A percentile compares a stretch with the other conserved stretches of the same genome.
phyloP scores from a whole-genome alignment of 2,113 vertebrate species.

The Callipepla californica region DNA sequence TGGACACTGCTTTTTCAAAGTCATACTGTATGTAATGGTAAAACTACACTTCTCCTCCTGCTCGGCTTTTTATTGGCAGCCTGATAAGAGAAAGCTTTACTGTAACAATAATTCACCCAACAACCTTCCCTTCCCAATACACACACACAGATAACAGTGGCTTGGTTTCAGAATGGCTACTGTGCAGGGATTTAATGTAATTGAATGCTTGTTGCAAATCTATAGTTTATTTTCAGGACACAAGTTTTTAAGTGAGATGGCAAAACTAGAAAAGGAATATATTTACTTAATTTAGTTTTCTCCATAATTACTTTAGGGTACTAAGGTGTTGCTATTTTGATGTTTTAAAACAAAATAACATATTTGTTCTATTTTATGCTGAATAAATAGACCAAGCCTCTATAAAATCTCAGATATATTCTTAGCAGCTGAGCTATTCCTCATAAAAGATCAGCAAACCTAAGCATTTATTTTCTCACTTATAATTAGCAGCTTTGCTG shows the following conservation, averaged over 20 bases:
- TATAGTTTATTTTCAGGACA: slow-evolving; percentile 8
- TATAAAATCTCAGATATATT: slow-evolving; percentile 54
- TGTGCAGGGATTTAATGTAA: background rate
- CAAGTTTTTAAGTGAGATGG: slow-evolving; percentile 10
- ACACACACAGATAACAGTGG: background rate
- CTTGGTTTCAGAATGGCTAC: slow-evolving; percentile 17
- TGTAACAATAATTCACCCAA: background rate
- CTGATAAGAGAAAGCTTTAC: background rate
- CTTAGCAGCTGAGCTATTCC: slow-evolving; percentile 24
- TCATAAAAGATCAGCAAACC: slow-evolving; percentile 25
- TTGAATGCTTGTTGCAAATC: background rate
- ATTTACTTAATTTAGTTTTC: slow-evolving; percentile 9
- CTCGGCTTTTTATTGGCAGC: background rate
- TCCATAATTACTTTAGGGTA: slow-evolving; percentile 19
- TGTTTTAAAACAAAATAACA: slow-evolving; percentile 43
- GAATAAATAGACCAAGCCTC: slow-evolving; percentile 31
- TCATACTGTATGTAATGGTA: background rate
- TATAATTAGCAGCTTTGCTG: slow-evolving; percentile 47
- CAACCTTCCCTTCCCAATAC: background rate
- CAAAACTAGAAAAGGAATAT: slow-evolving; percentile 22
- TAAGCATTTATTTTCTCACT: slow-evolving; percentile 55
- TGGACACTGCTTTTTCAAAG: background rate
- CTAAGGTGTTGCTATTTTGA: slow-evolving; percentile 52
- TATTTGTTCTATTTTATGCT: slow-evolving; percentile 36
- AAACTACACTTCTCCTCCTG: background rate